Conservation (phyloP, 2,113 vertebrate species). For the Eretmodus cyanostictus region DNA sequence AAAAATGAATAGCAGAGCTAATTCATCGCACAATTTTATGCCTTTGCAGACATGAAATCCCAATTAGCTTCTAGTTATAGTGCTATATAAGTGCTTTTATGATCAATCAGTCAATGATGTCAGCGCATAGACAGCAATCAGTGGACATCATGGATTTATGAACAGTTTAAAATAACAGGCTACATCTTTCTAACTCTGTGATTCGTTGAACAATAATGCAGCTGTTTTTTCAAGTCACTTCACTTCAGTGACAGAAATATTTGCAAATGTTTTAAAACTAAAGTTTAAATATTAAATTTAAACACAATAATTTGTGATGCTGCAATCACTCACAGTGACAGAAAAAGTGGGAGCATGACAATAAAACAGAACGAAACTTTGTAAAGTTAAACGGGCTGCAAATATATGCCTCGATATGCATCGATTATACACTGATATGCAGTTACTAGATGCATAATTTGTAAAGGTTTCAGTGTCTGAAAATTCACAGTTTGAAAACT, state of each 20-base stretch:
- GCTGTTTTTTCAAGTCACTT: not conserved
- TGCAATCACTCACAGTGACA: not conserved
- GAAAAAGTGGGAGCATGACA: not conserved
- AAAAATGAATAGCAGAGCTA: not conserved
- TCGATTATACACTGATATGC: not conserved
- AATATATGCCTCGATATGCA: not conserved
- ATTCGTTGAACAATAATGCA: not conserved
- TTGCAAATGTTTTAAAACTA: not conserved
- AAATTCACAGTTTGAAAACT: not conserved
- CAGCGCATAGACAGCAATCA: not conserved
- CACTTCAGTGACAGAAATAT: not conserved
- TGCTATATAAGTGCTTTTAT: not conserved
- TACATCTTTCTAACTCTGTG: not conserved
- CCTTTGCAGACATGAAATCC: not conserved
- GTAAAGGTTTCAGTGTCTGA: not conserved
- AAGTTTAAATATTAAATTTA: not conserved
- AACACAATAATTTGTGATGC: not conserved
- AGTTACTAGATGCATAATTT: not conserved
- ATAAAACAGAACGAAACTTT: not conserved
- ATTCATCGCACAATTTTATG: not conserved
- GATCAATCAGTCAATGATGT: not conserved
- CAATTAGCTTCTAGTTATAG: not conserved
- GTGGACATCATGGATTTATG: not conserved
- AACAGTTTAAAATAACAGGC: not conserved
- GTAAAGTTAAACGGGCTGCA: not conserved